A percentile compares a stretch with the other conserved stretches of the same genome.
Evolutionary conservation across 2,888 invertebrate species (phyloP).

Genomic region (Sarcophaga rosellei): DNA sequence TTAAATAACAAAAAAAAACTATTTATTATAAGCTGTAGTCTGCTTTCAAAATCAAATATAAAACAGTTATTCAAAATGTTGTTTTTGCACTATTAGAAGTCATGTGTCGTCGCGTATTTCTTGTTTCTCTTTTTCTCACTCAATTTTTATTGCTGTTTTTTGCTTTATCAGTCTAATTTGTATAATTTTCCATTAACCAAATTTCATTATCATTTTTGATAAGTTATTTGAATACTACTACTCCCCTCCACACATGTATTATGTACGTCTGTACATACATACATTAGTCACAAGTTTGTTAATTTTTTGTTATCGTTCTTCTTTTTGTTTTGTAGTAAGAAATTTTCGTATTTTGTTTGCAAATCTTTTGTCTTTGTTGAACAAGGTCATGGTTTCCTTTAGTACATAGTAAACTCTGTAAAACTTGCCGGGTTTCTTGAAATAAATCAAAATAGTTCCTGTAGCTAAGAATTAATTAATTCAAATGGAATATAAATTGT

Average conservation of each 20-base stretch:
- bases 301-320: neutral
- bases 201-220: neutral
- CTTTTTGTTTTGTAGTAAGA: neutral
- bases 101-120: neutral
- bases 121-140: neutral
- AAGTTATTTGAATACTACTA: neutral
- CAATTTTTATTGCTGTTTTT: neutral
- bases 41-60: no score
- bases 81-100: slow-evolving; percentile 4
- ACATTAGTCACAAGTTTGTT: slow-evolving; percentile 16
- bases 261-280: neutral
- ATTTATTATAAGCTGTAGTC: no score
- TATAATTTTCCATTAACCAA: slow-evolving; percentile 13
- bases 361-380: slow-evolving; percentile 16
- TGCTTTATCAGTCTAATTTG: slow-evolving; percentile 8
- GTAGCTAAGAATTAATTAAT: neutral
- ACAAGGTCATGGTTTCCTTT: slow-evolving; percentile 50
- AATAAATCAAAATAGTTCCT: no score
- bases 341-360: neutral
- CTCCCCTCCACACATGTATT: neutral
- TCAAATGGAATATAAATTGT: neutral
- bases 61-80: no score
- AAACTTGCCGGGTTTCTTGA: slow-evolving; percentile 2
- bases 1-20: no score
- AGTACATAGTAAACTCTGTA: neutral